Conservation (phyloP, 2,888 invertebrate species). For the Amphimallon solstitiale region DNA sequence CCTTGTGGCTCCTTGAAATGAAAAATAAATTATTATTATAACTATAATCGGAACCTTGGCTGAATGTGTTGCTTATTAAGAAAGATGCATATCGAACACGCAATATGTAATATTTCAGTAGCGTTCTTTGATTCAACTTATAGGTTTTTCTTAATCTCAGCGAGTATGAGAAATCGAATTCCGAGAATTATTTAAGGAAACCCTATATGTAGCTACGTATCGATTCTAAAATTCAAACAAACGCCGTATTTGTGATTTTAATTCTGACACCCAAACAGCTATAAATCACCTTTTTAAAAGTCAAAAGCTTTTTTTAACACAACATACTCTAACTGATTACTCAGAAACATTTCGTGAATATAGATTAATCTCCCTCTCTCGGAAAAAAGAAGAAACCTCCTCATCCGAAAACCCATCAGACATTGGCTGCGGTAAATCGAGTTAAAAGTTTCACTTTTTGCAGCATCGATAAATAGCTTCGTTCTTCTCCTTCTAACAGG, state of each 20-base stretch:
- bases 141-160: too few relatives aligned
- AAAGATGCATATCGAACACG: too few relatives aligned
- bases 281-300: constrained; percentile 29
- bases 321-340: constrained; percentile 28
- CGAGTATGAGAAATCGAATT: too few relatives aligned
- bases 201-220: not conserved
- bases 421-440: constrained; percentile 12
- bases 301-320: constrained; percentile 16
- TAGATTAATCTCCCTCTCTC: constrained; percentile 14
- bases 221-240: not conserved
- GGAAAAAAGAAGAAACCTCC: not conserved
- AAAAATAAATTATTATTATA: too few relatives aligned
- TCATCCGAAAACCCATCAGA: constrained; percentile 12
- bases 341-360: constrained; percentile 22
- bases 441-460: constrained; percentile 30
- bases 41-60: too few relatives aligned
- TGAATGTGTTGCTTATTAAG: too few relatives aligned
- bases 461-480: constrained; percentile 20
- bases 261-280: not conserved
- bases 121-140: too few relatives aligned
- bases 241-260: not conserved
- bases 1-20: too few relatives aligned
- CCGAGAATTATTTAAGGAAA: too few relatives aligned
- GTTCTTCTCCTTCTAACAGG: not conserved
- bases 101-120: too few relatives aligned